A percentile compares a stretch with the other conserved stretches of the same genome.
Evolutionary conservation across 2,113 vertebrate species (phyloP).

Genomic region (Labeo rohita): DNA sequence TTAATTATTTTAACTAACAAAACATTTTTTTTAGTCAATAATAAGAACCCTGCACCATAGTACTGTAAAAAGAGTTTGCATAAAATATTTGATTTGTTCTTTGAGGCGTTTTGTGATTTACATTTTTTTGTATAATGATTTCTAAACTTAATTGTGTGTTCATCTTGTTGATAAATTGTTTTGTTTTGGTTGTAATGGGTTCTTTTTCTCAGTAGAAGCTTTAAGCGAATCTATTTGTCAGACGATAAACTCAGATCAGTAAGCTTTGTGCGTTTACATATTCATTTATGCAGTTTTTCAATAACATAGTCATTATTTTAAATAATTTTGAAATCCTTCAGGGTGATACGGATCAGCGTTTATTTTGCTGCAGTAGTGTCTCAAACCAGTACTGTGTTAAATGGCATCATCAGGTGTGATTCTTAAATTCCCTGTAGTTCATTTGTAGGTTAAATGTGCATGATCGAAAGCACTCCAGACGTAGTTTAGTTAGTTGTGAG

Average conservation of each 20-base stretch:
- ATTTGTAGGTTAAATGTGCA: constrained; percentile 3
- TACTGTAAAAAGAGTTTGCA: not conserved
- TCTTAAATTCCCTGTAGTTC: not conserved
- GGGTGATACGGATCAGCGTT: not conserved
- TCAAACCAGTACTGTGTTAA: not conserved
- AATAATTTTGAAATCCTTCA: not conserved
- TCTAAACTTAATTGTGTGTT: not conserved
- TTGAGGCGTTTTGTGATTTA: not conserved
- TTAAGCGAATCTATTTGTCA: not conserved
- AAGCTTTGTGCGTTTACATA: not conserved
- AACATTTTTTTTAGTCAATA: not conserved
- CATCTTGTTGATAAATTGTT: not conserved
- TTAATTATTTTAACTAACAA: not conserved
- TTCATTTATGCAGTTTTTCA: not conserved
- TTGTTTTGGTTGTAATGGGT: not conserved
- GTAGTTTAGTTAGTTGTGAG: not conserved
- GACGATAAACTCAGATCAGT: not conserved
- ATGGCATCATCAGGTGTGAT: not conserved
- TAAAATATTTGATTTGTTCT: not conserved
- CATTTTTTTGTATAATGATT: not conserved
- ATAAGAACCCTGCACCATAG: not conserved
- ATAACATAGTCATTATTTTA: not conserved
- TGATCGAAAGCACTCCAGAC: not conserved
- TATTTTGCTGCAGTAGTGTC: not conserved
- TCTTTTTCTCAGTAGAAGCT: not conserved